Conservation (phyloP, 2,888 invertebrate genomes). For the Clunio marinus region DNA sequence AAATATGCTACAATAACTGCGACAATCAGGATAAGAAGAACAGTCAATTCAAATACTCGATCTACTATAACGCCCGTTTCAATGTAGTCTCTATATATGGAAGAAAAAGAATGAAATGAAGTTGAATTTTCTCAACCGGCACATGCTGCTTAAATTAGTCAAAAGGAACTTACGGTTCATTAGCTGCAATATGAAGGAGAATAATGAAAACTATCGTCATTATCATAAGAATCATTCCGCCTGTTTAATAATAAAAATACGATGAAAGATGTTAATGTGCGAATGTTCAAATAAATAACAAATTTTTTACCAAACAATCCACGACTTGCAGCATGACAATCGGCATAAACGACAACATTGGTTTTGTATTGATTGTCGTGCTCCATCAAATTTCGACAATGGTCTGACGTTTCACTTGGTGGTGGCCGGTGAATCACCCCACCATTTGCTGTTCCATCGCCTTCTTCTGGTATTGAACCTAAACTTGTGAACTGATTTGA, state of each 20-base stretch:
- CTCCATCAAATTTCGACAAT: slow-evolving; percentile 48
- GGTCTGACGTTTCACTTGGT: slow-evolving; percentile 19
- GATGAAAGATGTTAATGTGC: slow-evolving; percentile 54
- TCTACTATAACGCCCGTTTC: slow-evolving; percentile 55
- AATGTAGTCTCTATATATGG: slow-evolving; percentile 52
- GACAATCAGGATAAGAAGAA: slow-evolving; percentile 58
- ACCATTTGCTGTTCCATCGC: background rate
- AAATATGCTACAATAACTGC: slow-evolving; percentile 59
- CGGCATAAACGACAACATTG: slow-evolving; percentile 62
- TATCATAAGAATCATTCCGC: slow-evolving; percentile 54
- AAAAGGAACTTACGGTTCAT: slow-evolving; percentile 52
- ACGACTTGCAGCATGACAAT: slow-evolving; percentile 72
- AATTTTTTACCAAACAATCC: slow-evolving; percentile 60
- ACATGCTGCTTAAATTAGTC: too few species aligned
- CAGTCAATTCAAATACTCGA: slow-evolving; percentile 54
- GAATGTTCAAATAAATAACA: slow-evolving; percentile 60
- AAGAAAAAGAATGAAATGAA: slow-evolving; percentile 25
- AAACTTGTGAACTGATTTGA: background rate
- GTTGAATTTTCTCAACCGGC: background rate
- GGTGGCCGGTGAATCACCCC: background rate
- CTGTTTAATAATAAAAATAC: slow-evolving; percentile 42
- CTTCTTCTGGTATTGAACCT: slow-evolving; percentile 13
- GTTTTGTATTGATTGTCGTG: slow-evolving; percentile 54
- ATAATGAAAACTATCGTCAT: slow-evolving; percentile 59
- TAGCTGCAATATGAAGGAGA: slow-evolving; percentile 57